These are phyloP conservation scores for Popillia japonica DNA, from an alignment of 1,140 invertebrate species.

Conservation along the genomic window DNA sequence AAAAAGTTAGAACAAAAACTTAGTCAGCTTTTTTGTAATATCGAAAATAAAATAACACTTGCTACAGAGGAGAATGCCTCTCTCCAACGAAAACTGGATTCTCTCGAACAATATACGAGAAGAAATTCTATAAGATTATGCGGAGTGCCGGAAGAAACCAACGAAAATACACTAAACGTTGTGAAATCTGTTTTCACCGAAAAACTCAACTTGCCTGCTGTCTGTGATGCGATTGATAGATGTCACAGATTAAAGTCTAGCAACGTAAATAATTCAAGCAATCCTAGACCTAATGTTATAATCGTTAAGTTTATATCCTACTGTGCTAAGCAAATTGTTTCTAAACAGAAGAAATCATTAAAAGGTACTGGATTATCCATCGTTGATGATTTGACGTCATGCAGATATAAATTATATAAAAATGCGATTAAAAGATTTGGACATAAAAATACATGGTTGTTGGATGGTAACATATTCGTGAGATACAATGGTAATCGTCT, in stretches of 20 bases:
- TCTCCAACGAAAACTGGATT: constrained; percentile 1
- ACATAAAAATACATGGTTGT: neutral
- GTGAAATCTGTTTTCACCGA: neutral
- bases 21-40: neutral
- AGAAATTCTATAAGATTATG: constrained; percentile 4
- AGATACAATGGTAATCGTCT: no score
- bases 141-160: constrained; percentile 4
- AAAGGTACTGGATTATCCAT: constrained; percentile 1
- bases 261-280: neutral
- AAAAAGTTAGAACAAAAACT: constrained; percentile 3
- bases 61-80: neutral
- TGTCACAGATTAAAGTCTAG: constrained; percentile 20
- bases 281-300: neutral
- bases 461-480: no score
- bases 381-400: neutral
- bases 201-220: constrained; percentile 5
- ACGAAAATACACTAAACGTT: neutral
- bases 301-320: constrained; percentile 19
- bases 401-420: constrained; percentile 7
- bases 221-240: constrained; percentile 1
- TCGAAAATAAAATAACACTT: neutral
- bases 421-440: constrained; percentile 11
- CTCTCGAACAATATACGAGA: constrained; percentile 18
- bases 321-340: constrained; percentile 1
- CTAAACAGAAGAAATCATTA: neutral